Percentiles rank a stretch among this genome's conserved stretches.
These are phyloP conservation scores for Ypsolopha sequella DNA, from an alignment of 2,888 invertebrate genomes.

Conservation along the genomic window DNA sequence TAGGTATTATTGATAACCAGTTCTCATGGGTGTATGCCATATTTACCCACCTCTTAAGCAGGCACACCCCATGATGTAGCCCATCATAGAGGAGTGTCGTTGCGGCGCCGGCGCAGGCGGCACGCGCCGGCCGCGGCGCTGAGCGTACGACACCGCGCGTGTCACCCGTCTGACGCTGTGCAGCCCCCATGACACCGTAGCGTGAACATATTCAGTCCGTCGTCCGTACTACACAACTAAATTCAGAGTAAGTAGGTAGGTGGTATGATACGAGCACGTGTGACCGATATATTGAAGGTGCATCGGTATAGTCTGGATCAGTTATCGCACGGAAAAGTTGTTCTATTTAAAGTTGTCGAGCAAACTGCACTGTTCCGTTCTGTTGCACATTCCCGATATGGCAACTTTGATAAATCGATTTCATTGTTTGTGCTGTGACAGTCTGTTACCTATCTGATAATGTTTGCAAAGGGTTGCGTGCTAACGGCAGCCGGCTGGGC, in stretches of 20 bases:
- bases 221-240: too few species aligned
- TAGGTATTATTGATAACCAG: too few species aligned
- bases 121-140: conserved; percentile 53
- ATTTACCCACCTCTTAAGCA: conserved; percentile 82
- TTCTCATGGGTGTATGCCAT: too few species aligned
- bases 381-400: neutral
- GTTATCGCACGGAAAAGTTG: too few species aligned
- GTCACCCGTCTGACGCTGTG: conserved; percentile 27
- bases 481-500: conserved; percentile 19
- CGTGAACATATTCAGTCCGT: conserved; percentile 3
- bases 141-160: conserved; percentile 49
- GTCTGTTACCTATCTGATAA: neutral
- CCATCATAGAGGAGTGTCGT: conserved; percentile 80
- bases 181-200: conserved; percentile 21
- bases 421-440: conserved; percentile 3
- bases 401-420: neutral
- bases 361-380: too few species aligned
- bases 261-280: too few species aligned
- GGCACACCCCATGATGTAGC: conserved; percentile 94
- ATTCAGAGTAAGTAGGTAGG: too few species aligned
- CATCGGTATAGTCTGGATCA: too few species aligned
- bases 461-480: conserved; percentile 37
- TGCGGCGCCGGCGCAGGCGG: conserved; percentile 51
- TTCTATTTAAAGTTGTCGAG: too few species aligned
- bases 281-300: too few species aligned